Evolutionary conservation across 2,888 invertebrate genomes (phyloP).

Genomic region (Spodoptera exigua): DNA sequence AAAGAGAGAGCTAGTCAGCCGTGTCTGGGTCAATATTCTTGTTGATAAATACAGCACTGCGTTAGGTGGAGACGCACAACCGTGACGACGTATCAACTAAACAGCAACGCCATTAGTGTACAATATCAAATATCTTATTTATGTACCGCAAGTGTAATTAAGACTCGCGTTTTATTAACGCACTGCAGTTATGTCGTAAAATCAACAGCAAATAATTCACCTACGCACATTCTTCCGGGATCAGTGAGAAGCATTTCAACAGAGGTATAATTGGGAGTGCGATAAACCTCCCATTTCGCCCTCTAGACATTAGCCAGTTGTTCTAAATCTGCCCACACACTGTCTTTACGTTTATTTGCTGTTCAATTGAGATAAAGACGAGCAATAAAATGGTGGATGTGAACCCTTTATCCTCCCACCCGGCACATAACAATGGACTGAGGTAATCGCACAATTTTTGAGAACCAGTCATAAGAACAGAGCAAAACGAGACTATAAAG

Average conservation of each 20-base stretch:
- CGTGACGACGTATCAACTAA: constrained; percentile 19
- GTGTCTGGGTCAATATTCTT: background rate
- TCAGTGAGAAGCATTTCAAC: constrained; percentile 18
- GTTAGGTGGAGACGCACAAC: constrained; percentile 5
- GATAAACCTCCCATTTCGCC: constrained; percentile 41
- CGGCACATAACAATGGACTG: constrained; percentile 46
- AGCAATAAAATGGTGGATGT: constrained; percentile 42
- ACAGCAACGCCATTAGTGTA: constrained; percentile 9
- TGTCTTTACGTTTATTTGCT: constrained; percentile 42
- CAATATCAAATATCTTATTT: constrained; percentile 31
- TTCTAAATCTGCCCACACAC: constrained; percentile 44
- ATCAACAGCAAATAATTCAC: constrained; percentile 13
- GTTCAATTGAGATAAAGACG: constrained; percentile 53
- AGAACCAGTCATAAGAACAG: constrained; percentile 24
- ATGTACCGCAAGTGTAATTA: constrained; percentile 25
- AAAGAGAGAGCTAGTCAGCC: background rate
- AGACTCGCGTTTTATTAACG: constrained; percentile 23
- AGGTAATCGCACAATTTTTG: constrained; percentile 45
- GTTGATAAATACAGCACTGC: constrained; percentile 1
- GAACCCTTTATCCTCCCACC: constrained; percentile 56
- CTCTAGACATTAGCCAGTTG: constrained; percentile 15
- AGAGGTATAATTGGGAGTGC: constrained; percentile 26
- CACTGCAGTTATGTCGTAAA: constrained; percentile 18
- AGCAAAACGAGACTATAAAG: constrained; percentile 24
- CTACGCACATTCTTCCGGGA: constrained; percentile 13